These are phyloP conservation scores for Acanthurus leucopareius DNA, from an alignment of 2,797 vertebrate species.

Conservation along the genomic window DNA sequence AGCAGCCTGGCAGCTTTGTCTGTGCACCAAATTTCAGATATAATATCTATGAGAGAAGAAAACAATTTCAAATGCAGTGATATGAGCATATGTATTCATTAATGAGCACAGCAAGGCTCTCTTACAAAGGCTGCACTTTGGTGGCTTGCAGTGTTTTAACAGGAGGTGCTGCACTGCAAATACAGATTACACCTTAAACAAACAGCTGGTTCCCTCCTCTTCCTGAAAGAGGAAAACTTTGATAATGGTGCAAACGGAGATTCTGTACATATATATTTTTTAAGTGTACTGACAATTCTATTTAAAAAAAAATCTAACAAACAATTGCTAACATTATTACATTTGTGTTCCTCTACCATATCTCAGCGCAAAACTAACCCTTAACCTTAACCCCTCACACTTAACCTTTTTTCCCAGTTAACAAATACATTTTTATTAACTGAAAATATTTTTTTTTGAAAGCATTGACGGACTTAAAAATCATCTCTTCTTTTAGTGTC, in stretches of 20 bases:
- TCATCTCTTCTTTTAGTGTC: background rate
- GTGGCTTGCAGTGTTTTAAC: background rate
- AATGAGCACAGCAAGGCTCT: background rate
- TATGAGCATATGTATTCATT: background rate
- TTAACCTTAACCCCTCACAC: background rate
- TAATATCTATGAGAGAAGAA: background rate
- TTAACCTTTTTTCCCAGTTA: too few species aligned
- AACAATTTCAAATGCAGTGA: background rate
- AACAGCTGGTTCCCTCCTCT: background rate
- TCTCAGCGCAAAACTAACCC: too few species aligned
- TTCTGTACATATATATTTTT: background rate
- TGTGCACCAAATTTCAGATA: background rate
- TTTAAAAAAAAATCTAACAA: background rate
- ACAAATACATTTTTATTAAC: background rate
- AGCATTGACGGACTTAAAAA: background rate
- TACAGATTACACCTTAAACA: background rate
- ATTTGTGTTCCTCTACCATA: background rate
- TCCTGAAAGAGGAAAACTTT: background rate
- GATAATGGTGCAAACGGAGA: background rate
- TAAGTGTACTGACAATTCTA: background rate
- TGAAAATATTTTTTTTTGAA: too few species aligned
- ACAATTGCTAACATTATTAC: background rate
- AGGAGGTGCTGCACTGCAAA: conserved; percentile 2
- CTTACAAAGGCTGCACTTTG: background rate
- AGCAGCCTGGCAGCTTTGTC: background rate